Evolutionary conservation across 2,113 vertebrate species (phyloP).

Genomic region (Mustelus asterias): DNA sequence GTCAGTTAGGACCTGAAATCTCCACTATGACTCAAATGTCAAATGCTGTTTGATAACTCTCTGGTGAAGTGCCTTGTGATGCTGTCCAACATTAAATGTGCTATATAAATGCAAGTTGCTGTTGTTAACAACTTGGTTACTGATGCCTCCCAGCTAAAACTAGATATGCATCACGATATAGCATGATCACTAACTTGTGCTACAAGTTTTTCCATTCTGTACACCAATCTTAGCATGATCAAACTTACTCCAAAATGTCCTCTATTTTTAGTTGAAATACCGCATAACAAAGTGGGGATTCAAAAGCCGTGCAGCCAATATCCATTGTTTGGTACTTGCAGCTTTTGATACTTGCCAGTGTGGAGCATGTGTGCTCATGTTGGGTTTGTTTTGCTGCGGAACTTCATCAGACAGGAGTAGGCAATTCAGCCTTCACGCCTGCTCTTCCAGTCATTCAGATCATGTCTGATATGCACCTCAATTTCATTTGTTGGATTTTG

Average conservation of each 20-base stretch:
- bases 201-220: background rate
- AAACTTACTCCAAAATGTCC: background rate
- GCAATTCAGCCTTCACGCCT: background rate
- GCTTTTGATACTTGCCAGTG: background rate
- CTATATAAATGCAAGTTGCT: too few relatives aligned
- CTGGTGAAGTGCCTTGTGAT: too few relatives aligned
- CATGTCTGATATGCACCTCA: background rate
- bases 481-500: background rate
- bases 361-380: background rate
- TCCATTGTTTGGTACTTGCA: background rate
- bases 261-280: background rate
- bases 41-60: too few relatives aligned
- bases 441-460: background rate
- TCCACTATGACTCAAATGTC: too few relatives aligned
- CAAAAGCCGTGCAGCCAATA: background rate
- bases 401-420: background rate
- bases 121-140: background rate
- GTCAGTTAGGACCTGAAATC: too few relatives aligned
- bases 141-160: background rate
- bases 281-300: background rate
- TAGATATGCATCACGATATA: background rate
- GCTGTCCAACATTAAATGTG: too few relatives aligned
- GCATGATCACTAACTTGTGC: background rate
- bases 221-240: background rate
- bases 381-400: background rate